Evolutionary conservation across 2,113 vertebrate genomes (phyloP).

Genomic region (Eretmochelys imbricata): DNA sequence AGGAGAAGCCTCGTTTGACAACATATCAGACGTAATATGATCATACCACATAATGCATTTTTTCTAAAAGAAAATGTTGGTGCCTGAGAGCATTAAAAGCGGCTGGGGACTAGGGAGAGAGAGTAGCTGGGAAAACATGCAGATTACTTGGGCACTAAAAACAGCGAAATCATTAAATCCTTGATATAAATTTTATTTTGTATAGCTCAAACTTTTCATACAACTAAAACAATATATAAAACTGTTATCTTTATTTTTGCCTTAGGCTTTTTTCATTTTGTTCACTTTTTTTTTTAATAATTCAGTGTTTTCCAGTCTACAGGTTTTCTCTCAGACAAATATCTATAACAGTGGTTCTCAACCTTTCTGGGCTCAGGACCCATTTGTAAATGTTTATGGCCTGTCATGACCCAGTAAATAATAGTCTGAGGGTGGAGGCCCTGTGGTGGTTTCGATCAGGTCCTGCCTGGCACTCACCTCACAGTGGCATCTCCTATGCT

Average conservation of each 20-base stretch:
- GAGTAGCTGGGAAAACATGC: not conserved
- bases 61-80: not conserved
- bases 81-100: not conserved
- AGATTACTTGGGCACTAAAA: not conserved
- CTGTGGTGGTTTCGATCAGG: not conserved
- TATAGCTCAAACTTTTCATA: not conserved
- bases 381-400: not conserved
- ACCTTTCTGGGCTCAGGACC: not conserved
- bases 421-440: not conserved
- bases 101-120: not conserved
- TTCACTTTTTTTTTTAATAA: not conserved
- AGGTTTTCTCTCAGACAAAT: not conserved
- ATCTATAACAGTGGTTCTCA: no score
- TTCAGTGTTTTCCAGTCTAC: not conserved
- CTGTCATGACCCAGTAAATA: not conserved
- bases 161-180: accelerated
- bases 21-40: not conserved
- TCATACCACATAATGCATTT: not conserved
- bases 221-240: not conserved
- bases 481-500: not conserved
- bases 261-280: not conserved
- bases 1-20: not conserved
- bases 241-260: accelerated
- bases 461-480: not conserved
- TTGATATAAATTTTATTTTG: not conserved